These are phyloP conservation scores for Myanophis thanlyinensis DNA, from an alignment of 2,113 vertebrate genomes.

Conservation along the genomic window DNA sequence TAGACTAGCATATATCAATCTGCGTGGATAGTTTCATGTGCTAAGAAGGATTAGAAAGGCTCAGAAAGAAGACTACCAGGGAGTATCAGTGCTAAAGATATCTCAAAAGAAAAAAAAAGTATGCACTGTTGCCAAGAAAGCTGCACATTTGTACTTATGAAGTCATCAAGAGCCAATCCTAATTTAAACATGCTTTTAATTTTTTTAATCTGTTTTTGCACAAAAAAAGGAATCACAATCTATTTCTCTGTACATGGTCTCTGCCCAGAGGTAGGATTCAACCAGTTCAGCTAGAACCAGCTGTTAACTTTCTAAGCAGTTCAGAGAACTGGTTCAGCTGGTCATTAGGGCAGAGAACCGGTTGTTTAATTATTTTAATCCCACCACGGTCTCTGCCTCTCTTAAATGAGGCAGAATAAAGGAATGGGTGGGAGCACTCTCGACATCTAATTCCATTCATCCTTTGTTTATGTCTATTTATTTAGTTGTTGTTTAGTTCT, in stretches of 20 bases:
- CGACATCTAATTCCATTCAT: not conserved
- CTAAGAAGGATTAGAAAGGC: not conserved
- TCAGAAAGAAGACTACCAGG: not conserved
- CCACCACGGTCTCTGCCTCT: not conserved
- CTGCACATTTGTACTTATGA: not conserved
- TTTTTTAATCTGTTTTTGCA: not conserved
- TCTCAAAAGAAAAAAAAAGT: not conserved
- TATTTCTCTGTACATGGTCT: not conserved
- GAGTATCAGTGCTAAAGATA: not conserved
- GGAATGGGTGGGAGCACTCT: not conserved
- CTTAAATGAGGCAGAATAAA: not conserved
- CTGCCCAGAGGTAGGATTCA: no score
- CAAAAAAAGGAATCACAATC: not conserved
- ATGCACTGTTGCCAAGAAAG: not conserved
- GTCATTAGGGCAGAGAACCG: no score
- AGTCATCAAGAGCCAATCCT: not conserved
- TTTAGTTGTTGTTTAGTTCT: not conserved
- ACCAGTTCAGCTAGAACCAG: no score
- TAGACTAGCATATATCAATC: not conserved
- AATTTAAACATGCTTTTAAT: not conserved
- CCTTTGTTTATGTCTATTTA: not conserved
- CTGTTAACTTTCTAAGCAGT: no score
- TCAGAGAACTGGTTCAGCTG: no score
- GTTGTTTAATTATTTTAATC: no score
- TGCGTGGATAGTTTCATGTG: not conserved